These are phyloP conservation scores for Phocides pigmalion DNA, from an alignment of 1,140 invertebrate genomes.

Conservation along the genomic window DNA sequence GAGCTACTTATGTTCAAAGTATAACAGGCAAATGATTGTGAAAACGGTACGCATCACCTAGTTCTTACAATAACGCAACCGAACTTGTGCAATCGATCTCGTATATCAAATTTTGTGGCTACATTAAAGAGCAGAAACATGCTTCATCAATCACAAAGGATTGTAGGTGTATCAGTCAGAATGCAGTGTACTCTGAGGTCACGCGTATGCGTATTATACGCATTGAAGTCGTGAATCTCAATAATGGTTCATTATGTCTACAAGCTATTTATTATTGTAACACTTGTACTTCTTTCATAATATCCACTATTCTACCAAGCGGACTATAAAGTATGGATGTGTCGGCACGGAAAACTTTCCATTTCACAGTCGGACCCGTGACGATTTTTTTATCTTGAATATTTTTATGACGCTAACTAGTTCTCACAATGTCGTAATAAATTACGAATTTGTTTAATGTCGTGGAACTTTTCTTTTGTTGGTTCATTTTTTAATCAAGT, in stretches of 20 bases:
- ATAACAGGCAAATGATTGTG: background rate
- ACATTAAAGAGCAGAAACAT: background rate
- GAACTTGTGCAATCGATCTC: background rate
- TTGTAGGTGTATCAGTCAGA: slow-evolving; percentile 25
- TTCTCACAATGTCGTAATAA: slow-evolving; percentile 24
- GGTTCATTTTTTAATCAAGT: background rate
- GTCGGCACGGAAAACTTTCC: slow-evolving; percentile 53
- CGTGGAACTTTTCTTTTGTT: slow-evolving; percentile 1
- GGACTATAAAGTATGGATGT: slow-evolving; percentile 23
- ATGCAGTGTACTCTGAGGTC: slow-evolving; percentile 16
- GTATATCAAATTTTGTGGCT: slow-evolving; percentile 4
- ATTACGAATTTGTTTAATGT: slow-evolving; percentile 6
- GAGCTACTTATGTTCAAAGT: background rate
- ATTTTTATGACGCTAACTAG: slow-evolving; percentile 16
- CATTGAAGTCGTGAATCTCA: slow-evolving; percentile 39
- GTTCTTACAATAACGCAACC: background rate
- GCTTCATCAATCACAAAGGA: background rate
- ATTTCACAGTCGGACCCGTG: slow-evolving; percentile 57
- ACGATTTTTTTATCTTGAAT: slow-evolving; percentile 40
- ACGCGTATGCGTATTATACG: slow-evolving; percentile 5
- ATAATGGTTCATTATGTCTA: slow-evolving; percentile 47
- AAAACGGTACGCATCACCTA: background rate
- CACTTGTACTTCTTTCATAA: slow-evolving; percentile 32
- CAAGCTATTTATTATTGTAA: slow-evolving; percentile 34
- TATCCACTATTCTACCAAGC: slow-evolving; percentile 25